Evolutionary conservation across 2,888 invertebrate species (phyloP).

Genomic region (Pycnomerus fuliginosus): DNA sequence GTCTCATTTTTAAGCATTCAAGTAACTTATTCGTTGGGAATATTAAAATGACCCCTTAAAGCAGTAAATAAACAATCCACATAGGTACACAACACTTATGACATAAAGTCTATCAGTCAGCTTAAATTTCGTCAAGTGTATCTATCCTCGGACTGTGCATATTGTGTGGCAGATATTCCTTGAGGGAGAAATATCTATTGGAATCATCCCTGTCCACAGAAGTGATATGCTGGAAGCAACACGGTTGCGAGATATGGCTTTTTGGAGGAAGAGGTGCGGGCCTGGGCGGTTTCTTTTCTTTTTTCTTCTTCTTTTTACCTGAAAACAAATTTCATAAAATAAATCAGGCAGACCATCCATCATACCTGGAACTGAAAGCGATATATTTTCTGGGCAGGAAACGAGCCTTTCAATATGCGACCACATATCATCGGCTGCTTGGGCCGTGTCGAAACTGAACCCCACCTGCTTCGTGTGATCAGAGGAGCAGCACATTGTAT

Average conservation of each 20-base stretch:
- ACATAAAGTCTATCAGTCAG: no score
- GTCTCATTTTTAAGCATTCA: no score
- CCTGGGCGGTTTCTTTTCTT: constrained; percentile 57
- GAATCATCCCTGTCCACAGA: constrained; percentile 70
- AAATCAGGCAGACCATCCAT: background rate
- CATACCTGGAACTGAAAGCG: constrained; percentile 67
- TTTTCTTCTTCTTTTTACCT: constrained; percentile 60
- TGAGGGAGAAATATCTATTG: constrained; percentile 66
- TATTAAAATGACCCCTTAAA: no score
- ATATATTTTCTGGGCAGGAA: constrained; percentile 76
- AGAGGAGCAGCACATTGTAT: constrained; percentile 76
- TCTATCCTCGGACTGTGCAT: constrained; percentile 25
- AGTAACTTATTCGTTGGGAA: no score
- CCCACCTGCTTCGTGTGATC: constrained; percentile 78
- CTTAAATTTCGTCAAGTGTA: constrained; percentile 14
- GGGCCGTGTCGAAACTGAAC: constrained; percentile 75
- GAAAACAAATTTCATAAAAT: constrained; percentile 46
- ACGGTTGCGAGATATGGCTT: constrained; percentile 79
- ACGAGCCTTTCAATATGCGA: constrained; percentile 68
- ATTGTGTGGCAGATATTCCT: constrained; percentile 59
- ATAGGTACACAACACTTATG: no score
- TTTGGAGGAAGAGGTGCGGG: constrained; percentile 69
- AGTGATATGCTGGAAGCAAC: constrained; percentile 82
- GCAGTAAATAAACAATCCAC: no score
- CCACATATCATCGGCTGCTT: constrained; percentile 71